Percentiles rank a stretch among this genome's conserved stretches.
Conservation (phyloP, 2,888 invertebrate genomes). For the Vannuccia rotundouncinata region DNA sequence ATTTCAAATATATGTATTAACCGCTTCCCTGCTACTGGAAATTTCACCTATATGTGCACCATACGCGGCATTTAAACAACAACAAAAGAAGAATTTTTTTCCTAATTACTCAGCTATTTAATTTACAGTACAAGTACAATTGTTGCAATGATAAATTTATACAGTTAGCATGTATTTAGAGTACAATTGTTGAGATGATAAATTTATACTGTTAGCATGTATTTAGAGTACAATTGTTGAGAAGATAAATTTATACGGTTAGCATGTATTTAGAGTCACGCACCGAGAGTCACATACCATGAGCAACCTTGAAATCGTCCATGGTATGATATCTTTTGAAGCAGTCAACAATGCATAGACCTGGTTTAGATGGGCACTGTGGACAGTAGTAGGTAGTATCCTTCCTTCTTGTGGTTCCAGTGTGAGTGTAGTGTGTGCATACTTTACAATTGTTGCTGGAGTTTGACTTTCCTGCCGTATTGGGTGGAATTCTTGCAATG, state of each 20-base stretch:
- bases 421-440: constrained; percentile 26
- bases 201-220: constrained; percentile 19
- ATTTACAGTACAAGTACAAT: constrained; percentile 16
- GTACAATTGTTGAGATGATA: constrained; percentile 26
- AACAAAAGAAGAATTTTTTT: constrained; percentile 9
- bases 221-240: constrained; percentile 26
- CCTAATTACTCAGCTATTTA: constrained; percentile 14
- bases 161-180: not conserved
- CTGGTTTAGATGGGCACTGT: constrained; percentile 20
- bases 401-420: constrained; percentile 19
- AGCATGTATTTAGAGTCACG: constrained; percentile 1
- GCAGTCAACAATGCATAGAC: constrained; percentile 26
- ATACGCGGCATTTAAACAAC: constrained; percentile 24
- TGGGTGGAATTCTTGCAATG: constrained; percentile 21
- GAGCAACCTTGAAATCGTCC: constrained; percentile 23
- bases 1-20: not conserved
- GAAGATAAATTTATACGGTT: constrained; percentile 17
- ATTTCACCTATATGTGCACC: constrained; percentile 26
- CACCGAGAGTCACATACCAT: constrained; percentile 20
- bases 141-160: not conserved
- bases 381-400: constrained; percentile 26
- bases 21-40: constrained; percentile 25
- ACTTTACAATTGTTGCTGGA: constrained; percentile 14
- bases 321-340: constrained; percentile 21
- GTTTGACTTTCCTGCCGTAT: constrained; percentile 20